These are phyloP conservation scores for Macquaria australasica DNA, from an alignment of 2,113 vertebrate species.

Conservation along the genomic window DNA sequence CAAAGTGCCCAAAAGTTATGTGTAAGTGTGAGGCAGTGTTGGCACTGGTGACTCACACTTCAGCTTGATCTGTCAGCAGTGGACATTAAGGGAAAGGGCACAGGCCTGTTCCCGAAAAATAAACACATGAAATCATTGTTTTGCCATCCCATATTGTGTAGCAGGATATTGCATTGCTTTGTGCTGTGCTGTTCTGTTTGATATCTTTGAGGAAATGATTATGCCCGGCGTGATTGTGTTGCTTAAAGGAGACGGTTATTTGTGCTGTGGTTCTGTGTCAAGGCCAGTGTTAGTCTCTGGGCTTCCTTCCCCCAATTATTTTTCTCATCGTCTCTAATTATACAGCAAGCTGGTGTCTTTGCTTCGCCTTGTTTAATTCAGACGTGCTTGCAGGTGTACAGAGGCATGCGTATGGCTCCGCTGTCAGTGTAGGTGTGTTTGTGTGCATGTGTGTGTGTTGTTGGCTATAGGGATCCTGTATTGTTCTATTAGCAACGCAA, in stretches of 20 bases:
- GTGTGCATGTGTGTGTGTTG: constrained; percentile 20
- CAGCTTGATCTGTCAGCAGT: constrained; percentile 23
- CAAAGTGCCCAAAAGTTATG: constrained; percentile 15
- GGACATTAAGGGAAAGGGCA: constrained; percentile 30
- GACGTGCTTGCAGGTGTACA: constrained; percentile 23
- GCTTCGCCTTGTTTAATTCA: constrained; percentile 5
- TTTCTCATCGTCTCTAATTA: constrained; percentile 52
- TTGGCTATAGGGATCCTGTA: neutral
- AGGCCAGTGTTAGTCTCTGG: constrained; percentile 31
- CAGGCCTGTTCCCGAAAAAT: constrained; percentile 17
- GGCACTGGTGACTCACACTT: constrained; percentile 22
- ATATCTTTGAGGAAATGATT: constrained; percentile 15
- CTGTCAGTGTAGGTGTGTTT: constrained; percentile 16
- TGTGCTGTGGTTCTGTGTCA: constrained; percentile 26
- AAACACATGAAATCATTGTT: constrained; percentile 31
- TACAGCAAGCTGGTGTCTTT: constrained; percentile 32
- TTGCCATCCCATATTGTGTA: neutral
- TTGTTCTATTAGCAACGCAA: neutral
- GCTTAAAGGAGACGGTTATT: constrained; percentile 17
- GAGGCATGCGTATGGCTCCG: constrained; percentile 1
- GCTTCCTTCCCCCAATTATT: constrained; percentile 40
- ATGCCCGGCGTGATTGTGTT: neutral
- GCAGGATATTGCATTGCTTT: constrained; percentile 38
- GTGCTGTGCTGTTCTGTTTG: constrained; percentile 4
- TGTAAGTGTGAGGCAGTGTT: constrained; percentile 3